Conservation (phyloP, 2,888 invertebrate species). For the Dichetophora obliterata region DNA sequence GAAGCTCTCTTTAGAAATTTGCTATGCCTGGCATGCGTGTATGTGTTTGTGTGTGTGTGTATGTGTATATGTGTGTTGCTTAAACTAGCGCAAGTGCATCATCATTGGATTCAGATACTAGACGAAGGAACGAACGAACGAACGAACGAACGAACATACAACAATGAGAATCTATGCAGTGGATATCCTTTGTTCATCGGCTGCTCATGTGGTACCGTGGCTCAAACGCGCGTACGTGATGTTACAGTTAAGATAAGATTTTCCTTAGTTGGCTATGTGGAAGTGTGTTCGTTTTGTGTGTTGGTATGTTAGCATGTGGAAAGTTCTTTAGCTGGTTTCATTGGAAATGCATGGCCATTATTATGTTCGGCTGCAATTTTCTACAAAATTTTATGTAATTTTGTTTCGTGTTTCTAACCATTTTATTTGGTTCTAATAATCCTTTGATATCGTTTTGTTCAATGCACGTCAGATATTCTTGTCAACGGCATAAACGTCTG, state of each 20-base stretch:
- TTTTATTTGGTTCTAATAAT: slow-evolving; percentile 10
- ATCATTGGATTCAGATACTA: not conserved
- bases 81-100: slow-evolving; percentile 3
- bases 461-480: not conserved
- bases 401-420: not conserved
- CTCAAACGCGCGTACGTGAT: slow-evolving; percentile 13
- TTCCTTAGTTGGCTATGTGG: not conserved
- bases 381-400: slow-evolving; percentile 3
- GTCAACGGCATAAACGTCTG: no score
- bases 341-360: not conserved
- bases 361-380: not conserved
- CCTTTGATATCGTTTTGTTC: slow-evolving; percentile 18
- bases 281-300: not conserved
- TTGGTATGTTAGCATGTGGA: not conserved
- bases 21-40: not conserved
- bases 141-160: not conserved
- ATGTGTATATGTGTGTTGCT: slow-evolving; percentile 36
- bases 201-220: not conserved
- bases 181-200: not conserved
- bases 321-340: slow-evolving; percentile 12
- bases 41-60: not conserved
- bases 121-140: not conserved
- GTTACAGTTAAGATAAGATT: slow-evolving; percentile 16
- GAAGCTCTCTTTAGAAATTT: no score
- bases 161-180: not conserved